Evolutionary conservation across 2,888 invertebrate species (phyloP), one percentile per base, ranked within the genome.

Genomic region (Tenthredo distinguenda): DNA sequence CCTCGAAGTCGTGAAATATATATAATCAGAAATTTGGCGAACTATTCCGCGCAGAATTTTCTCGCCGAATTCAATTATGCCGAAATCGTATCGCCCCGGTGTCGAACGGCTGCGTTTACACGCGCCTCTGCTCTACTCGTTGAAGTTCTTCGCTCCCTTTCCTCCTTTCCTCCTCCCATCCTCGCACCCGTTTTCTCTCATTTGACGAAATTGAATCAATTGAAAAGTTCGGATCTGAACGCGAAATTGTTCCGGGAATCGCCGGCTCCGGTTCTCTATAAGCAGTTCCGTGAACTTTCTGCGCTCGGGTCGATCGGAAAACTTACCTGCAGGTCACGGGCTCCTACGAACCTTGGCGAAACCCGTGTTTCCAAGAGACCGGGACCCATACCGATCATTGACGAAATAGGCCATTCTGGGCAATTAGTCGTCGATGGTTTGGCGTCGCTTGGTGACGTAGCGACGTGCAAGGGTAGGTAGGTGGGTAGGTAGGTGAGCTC

Each of bases 391-490:
- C 15, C 31, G 50, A 40, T 40, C 72, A 81, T 37, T 40, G 40
- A 62, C 40, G 81, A 81, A 62, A 62, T 58, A 62, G 81, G 58
- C 40, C 81, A 81, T 81, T 81, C 81, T 58, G 62, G 81, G 62
- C 62, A 81, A 81, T 81, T 81, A 81, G 81, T 62, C 62, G 40
- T 62, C 81, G 62, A 81, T 81, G 81, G 62, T 58, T 81, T 37
- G 58, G 58, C 37, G 40, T 81, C 81, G 40, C 62, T 34, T 55
- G 77, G 77, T 77, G 77, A 77, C 81, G 81, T 62, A 12, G 62
- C 12, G 62, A 40, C 18, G 37, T 62, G 7, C 58, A 40, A 9
- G 26, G 81, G 62, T 26, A 10, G 68, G 68, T 31, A 47, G 40
- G 9, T 9, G 10, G 40, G 40, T 43, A 4, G 65, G 65, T 65